Evolutionary conservation across 2,888 invertebrate genomes (phyloP), one percentile per base, ranked within the genome.

Genomic region (Pollenia labialis): DNA sequence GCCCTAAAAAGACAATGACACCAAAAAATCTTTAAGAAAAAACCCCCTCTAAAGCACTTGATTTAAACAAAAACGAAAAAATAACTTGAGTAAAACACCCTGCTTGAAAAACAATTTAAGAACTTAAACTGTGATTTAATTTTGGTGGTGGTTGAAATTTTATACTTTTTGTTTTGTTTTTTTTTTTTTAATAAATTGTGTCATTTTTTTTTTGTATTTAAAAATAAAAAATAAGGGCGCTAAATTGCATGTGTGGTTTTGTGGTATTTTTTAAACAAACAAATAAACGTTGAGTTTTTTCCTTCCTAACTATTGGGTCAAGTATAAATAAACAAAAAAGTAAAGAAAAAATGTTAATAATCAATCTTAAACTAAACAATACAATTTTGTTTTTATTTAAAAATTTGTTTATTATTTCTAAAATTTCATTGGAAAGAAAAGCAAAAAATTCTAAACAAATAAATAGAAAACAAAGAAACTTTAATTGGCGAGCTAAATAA

Each of bases 71-170:
- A 52, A 64, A 76, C 9, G 8, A 18, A 58, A 58, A 32, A 32
- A 32, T 6, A 68, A 7, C 62, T 79, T 52, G 62, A 71, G 44
- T 52, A 62, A 44, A 32, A n/a, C 75, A 76, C 82, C 82, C 82
- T 54, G 2, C 64, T 52, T 58, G 68, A 54, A 23, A 64, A 44
- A 23, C 14, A 7, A 12, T 11, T 56, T 54, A 69, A 82, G n/a
- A 69, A 69, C 40, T 76, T 76, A 83, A 77, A 83, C 83, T 83
- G 76, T 77, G 83, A 83, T 83, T 83, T 83, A 32, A 83, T 42
- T 56, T 64, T 48, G 62, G 50, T 71, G 52, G 69, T 68, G 52
- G 16, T 74, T 62, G 82, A 71, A 83, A 83, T 77, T 83, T 56
- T 56, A 83, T 56, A 83, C 83, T 23, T 14, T 10, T 52, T 4